Conservation (phyloP, 2,113 vertebrate genomes). For the Chaetops frenatus region DNA sequence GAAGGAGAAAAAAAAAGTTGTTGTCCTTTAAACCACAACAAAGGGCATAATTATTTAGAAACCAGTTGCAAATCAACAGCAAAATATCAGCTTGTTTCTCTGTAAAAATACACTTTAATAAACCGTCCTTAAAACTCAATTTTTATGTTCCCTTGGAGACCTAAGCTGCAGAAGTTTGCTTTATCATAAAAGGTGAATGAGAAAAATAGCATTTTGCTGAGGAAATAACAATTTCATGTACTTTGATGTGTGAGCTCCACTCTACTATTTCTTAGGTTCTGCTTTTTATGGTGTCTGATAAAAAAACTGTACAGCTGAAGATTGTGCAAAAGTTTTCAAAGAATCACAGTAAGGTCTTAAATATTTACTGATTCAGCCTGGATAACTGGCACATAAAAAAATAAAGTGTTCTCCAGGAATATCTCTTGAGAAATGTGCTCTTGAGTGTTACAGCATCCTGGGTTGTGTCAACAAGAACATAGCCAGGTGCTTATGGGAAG, state of each 20-base stretch:
- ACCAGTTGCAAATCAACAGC: neutral
- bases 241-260: neutral
- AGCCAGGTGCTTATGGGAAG: neutral
- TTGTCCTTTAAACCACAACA: too few species aligned
- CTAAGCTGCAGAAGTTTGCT: neutral
- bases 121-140: neutral
- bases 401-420: neutral
- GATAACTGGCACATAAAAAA: too few species aligned
- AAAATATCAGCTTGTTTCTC: neutral
- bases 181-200: neutral
- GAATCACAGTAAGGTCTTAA: too few species aligned
- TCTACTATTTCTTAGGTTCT: too few species aligned
- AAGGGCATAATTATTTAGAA: neutral
- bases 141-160: constrained; percentile 16
- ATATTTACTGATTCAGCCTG: too few species aligned
- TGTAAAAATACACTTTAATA: neutral
- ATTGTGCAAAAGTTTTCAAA: too few species aligned
- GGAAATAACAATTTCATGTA: neutral
- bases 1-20: too few species aligned
- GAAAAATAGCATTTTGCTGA: neutral
- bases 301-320: too few species aligned
- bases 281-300: too few species aligned
- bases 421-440: neutral
- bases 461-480: neutral
- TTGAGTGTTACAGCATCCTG: neutral